These are phyloP conservation scores for Calephelis virginiensis DNA, from an alignment of 1,140 invertebrate species.

Conservation along the genomic window DNA sequence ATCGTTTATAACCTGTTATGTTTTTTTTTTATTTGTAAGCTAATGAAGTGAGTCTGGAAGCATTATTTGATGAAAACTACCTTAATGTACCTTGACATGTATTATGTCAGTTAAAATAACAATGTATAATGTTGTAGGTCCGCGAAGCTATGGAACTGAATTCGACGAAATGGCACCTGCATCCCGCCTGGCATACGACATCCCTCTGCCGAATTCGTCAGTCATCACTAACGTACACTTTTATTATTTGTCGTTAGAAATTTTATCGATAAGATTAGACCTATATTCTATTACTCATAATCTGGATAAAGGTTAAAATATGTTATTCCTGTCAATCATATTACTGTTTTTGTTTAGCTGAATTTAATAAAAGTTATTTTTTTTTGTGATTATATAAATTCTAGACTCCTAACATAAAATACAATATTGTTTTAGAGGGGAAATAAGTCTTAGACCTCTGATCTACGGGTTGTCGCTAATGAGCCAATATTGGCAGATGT, in stretches of 20 bases:
- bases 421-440: too few species aligned
- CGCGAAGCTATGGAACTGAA: constrained; percentile 48
- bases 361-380: too few species aligned
- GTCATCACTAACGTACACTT: constrained; percentile 38
- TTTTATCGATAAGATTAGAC: constrained; percentile 45
- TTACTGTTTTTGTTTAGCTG: too few species aligned
- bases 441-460: too few species aligned
- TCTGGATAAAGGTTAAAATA: constrained; percentile 27
- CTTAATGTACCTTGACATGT: background rate
- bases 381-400: too few species aligned
- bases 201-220: constrained; percentile 36
- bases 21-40: too few species aligned
- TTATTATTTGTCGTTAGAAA: constrained; percentile 43
- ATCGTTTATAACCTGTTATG: too few species aligned
- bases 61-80: too few species aligned
- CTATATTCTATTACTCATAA: constrained; percentile 42
- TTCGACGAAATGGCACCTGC: constrained; percentile 53
- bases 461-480: too few species aligned
- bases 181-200: constrained; percentile 46
- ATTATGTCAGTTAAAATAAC: background rate
- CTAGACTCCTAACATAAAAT: too few species aligned
- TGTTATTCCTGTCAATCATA: constrained; percentile 30
- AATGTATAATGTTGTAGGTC: constrained; percentile 43
- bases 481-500: too few species aligned
- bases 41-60: too few species aligned